Evolutionary conservation across 2,888 invertebrate species (phyloP).

Genomic region (Diaprepes abbreviatus): DNA sequence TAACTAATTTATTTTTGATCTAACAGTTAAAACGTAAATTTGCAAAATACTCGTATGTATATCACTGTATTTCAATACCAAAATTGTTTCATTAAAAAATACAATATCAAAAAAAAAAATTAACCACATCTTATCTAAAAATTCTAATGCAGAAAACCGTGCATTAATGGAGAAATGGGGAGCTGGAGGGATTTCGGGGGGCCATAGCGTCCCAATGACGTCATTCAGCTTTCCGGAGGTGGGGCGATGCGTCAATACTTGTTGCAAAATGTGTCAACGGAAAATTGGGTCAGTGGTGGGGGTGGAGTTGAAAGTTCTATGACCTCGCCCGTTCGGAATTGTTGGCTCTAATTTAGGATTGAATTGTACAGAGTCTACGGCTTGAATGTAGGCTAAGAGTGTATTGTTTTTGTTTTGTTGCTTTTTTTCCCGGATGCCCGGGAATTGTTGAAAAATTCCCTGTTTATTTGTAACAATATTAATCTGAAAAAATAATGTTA

Average conservation of each 20-base stretch:
- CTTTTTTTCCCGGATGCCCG: too few relatives aligned
- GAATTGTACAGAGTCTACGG: slow-evolving; percentile 13
- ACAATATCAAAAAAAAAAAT: slow-evolving; percentile 9
- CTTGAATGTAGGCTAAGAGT: slow-evolving; percentile 33
- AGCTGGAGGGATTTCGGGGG: slow-evolving; percentile 9
- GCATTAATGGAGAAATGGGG: slow-evolving; percentile 40
- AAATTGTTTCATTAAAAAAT: too few relatives aligned
- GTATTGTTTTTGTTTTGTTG: slow-evolving; percentile 41
- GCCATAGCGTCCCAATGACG: slow-evolving; percentile 61
- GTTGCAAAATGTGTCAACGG: slow-evolving; percentile 69
- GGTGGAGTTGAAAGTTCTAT: slow-evolving; percentile 59
- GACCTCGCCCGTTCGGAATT: slow-evolving; percentile 65
- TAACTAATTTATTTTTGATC: too few relatives aligned
- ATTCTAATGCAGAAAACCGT: slow-evolving; percentile 15
- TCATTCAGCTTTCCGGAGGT: slow-evolving; percentile 61
- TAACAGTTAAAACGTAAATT: too few relatives aligned
- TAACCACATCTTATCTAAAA: slow-evolving; percentile 3
- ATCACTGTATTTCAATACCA: too few relatives aligned
- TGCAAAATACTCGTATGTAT: too few relatives aligned
- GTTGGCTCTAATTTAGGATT: slow-evolving; percentile 20
- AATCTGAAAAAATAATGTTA: too few relatives aligned
- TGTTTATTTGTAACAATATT: too few relatives aligned
- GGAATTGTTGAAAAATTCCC: too few relatives aligned
- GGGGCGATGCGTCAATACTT: slow-evolving; percentile 68
- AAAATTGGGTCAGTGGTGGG: slow-evolving; percentile 65